Conservation (phyloP, 2,113 vertebrate species). For the Dinomys branickii region DNA sequence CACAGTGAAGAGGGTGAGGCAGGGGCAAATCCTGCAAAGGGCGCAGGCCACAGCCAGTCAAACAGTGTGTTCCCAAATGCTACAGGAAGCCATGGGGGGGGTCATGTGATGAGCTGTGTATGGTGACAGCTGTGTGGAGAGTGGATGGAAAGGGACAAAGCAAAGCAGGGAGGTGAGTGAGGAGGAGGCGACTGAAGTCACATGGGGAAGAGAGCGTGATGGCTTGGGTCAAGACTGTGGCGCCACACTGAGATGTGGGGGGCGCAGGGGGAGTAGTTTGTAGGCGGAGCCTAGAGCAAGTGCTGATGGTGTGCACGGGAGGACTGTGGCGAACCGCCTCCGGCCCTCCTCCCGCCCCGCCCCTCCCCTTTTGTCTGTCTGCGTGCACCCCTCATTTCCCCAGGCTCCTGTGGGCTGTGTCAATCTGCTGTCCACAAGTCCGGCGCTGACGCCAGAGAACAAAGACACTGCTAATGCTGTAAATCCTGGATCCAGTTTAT, state of each 20-base stretch:
- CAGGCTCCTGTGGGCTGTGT: neutral
- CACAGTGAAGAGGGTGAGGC: neutral
- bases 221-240: neutral
- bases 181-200: neutral
- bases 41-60: neutral
- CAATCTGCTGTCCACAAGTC: neutral
- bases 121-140: neutral
- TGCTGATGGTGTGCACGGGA: neutral
- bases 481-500: constrained; percentile 81
- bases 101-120: neutral
- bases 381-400: neutral
- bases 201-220: neutral
- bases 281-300: neutral
- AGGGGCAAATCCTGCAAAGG: neutral
- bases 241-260: neutral
- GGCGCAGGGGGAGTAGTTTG: neutral
- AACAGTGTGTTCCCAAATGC: too few relatives aligned
- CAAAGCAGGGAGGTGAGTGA: neutral
- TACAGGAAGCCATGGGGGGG: neutral
- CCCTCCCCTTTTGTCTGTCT: neutral
- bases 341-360: neutral
- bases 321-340: too few relatives aligned
- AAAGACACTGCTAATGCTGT: constrained; percentile 74
- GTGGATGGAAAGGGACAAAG: neutral
- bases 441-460: constrained; percentile 58